A percentile compares a stretch with the other conserved stretches of the same genome.
These are phyloP conservation scores for Drosophila truncata DNA, from an alignment of 1,140 invertebrate species.

Conservation along the genomic window DNA sequence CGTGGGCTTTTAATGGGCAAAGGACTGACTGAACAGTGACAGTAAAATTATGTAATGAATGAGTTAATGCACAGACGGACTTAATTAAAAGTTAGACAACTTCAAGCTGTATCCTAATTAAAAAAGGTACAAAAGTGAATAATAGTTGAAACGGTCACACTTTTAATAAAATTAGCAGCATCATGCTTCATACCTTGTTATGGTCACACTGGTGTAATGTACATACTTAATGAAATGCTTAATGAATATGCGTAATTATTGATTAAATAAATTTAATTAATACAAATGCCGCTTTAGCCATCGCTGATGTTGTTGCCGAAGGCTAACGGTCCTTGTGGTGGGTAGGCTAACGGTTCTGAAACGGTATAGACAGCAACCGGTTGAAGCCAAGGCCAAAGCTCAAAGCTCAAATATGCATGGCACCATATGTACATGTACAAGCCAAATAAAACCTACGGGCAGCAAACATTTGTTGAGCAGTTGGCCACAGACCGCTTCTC, in stretches of 20 bases:
- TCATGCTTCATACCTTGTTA: not conserved
- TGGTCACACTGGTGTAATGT: not conserved
- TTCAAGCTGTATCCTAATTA: not conserved
- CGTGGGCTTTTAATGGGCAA: constrained; percentile 17
- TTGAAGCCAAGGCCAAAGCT: constrained; percentile 48
- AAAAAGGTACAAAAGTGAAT: not conserved
- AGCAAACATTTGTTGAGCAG: constrained; percentile 31
- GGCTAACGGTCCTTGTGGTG: constrained; percentile 24
- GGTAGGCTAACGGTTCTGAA: constrained; percentile 24
- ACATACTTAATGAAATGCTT: not conserved
- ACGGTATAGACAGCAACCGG: constrained; percentile 24
- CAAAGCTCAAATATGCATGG: constrained; percentile 46
- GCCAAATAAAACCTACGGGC: constrained; percentile 26
- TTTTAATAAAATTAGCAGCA: not conserved
- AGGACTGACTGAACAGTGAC: constrained; percentile 3
- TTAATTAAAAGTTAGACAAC: not conserved
- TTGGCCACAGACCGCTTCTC: constrained; percentile 20
- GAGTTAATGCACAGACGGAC: not conserved
- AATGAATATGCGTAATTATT: not conserved
- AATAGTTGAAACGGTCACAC: not conserved
- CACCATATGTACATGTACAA: constrained; percentile 25
- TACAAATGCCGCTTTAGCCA: not conserved
- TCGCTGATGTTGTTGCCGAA: not conserved
- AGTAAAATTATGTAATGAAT: constrained; percentile 5
- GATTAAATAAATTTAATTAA: not conserved